phyloP scores from a whole-genome alignment of 1,140 invertebrate species.

The Hyles vespertilio region DNA sequence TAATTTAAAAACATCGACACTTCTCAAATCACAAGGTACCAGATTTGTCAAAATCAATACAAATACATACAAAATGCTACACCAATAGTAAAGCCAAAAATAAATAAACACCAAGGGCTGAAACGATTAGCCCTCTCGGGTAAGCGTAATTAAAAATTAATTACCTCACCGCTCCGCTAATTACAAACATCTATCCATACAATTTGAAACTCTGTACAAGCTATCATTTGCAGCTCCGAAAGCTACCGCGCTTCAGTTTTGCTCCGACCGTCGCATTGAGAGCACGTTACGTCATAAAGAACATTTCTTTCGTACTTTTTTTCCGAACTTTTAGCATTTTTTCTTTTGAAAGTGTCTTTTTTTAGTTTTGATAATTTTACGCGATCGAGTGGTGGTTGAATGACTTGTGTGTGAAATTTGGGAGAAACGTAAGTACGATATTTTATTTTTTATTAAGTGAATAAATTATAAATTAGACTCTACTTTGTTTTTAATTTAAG shows the following conservation, averaged over 20 bases:
- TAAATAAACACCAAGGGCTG: no score
- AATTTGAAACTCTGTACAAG: constrained; percentile 5
- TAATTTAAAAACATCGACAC: no score
- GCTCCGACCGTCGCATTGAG: background rate
- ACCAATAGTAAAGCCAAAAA: no score
- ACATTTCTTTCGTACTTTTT: constrained; percentile 1
- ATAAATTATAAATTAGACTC: no score
- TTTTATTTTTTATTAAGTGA: no score
- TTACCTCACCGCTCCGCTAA: background rate
- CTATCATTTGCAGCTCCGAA: constrained; percentile 12
- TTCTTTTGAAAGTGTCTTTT: background rate
- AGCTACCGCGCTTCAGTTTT: constrained; percentile 1
- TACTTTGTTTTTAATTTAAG: no score
- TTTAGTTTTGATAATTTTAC: background rate
- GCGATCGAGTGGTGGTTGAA: background rate
- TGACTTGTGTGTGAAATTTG: background rate
- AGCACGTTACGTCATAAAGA: background rate
- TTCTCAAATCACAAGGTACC: no score
- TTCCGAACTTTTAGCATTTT: constrained; percentile 1
- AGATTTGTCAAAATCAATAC: no score
- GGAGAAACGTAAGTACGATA: no score
- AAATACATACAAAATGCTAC: no score
- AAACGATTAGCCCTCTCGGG: no score
- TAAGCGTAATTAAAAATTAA: no score
- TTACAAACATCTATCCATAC: background rate